Evolutionary conservation across 2,113 vertebrate species (phyloP).

Genomic region (Urocolius indicus): DNA sequence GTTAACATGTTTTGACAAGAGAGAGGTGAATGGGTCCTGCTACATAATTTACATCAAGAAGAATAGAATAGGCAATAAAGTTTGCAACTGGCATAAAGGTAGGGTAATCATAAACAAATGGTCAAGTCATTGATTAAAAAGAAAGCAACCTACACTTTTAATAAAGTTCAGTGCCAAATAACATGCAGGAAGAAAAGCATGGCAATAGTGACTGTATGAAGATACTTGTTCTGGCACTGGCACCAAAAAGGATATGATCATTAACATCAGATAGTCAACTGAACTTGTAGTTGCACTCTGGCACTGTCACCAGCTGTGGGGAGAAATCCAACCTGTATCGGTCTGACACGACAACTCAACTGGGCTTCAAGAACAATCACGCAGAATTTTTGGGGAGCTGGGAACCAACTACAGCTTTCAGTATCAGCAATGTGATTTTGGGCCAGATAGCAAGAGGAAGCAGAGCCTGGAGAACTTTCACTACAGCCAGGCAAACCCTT

Average conservation of each 20-base stretch:
- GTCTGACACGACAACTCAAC: background rate
- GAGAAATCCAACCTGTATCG: background rate
- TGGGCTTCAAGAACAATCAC: background rate
- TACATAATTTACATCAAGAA: background rate
- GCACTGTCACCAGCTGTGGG: background rate
- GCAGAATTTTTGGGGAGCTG: background rate
- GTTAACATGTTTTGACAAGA: background rate
- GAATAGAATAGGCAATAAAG: background rate
- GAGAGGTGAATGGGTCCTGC: background rate
- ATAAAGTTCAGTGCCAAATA: background rate
- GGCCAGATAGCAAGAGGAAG: background rate
- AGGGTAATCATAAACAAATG: background rate
- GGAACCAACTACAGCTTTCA: background rate
- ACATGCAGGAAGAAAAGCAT: background rate
- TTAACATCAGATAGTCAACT: background rate
- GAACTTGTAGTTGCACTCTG: background rate
- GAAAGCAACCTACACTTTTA: background rate
- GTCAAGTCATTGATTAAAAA: background rate
- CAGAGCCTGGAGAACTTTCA: background rate
- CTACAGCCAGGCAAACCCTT: background rate
- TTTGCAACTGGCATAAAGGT: background rate
- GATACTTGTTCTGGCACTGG: background rate
- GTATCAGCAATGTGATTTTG: background rate
- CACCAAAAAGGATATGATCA: accelerated
- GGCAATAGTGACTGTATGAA: background rate